These are phyloP conservation scores for Irena cyanogastra DNA, from an alignment of 2,113 vertebrate genomes.

Conservation along the genomic window DNA sequence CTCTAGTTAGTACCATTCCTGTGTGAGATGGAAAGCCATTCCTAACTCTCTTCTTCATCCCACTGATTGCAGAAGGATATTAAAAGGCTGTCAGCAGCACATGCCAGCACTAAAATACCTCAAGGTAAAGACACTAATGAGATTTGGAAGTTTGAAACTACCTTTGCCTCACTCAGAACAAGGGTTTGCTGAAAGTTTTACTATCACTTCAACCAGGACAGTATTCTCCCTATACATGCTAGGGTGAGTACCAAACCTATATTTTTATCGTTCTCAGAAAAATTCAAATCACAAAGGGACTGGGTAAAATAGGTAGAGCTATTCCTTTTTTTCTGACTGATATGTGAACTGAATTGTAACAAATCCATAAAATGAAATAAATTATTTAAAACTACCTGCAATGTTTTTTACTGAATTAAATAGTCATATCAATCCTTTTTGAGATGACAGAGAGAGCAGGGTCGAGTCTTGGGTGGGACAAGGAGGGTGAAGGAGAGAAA, in stretches of 20 bases:
- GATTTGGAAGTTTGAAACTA: not conserved
- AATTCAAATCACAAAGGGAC: not conserved
- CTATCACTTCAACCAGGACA: not conserved
- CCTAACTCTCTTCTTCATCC: not conserved
- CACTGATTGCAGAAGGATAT: not conserved
- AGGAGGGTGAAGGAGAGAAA: not conserved
- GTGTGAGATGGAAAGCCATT: not conserved
- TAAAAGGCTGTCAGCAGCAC: not conserved
- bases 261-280: not conserved
- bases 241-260: not conserved
- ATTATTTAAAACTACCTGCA: not conserved
- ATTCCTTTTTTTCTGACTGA: not conserved
- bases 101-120: not conserved
- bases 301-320: not conserved
- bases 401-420: not conserved
- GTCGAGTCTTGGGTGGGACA: accelerated
- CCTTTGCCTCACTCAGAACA: not conserved
- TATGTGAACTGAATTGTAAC: not conserved
- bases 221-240: too few relatives aligned
- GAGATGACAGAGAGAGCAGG: not conserved
- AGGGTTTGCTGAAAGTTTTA: not conserved
- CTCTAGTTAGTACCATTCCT: not conserved
- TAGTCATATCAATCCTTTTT: not conserved
- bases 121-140: not conserved
- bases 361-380: not conserved